Percentiles rank a stretch among this genome's conserved stretches.
These are phyloP conservation scores for Pinctada fucata DNA, from an alignment of 2,888 invertebrate species.

Conservation along the genomic window DNA sequence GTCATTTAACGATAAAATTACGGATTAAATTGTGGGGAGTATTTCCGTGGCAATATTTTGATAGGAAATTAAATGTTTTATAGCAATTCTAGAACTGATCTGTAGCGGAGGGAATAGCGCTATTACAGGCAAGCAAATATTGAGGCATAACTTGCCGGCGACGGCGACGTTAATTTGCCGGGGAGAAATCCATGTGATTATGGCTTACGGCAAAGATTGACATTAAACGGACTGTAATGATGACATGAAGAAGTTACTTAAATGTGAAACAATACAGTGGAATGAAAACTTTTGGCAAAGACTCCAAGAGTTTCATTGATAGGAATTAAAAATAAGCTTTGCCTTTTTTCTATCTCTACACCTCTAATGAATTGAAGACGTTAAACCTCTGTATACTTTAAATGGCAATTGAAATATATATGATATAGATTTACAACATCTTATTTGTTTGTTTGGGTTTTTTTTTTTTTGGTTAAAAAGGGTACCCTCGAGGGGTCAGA, in stretches of 20 bases:
- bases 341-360: too few species aligned
- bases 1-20: conserved; percentile 47
- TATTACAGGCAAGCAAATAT: not conserved
- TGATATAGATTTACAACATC: too few species aligned
- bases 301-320: too few species aligned
- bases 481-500: too few species aligned
- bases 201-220: not conserved
- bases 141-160: not conserved
- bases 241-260: not conserved
- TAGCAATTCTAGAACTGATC: conserved; percentile 40
- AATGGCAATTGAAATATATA: too few species aligned
- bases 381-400: too few species aligned
- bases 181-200: not conserved
- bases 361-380: too few species aligned
- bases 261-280: too few species aligned
- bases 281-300: too few species aligned
- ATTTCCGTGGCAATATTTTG: conserved; percentile 46
- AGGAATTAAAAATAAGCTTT: too few species aligned
- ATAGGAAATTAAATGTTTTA: conserved; percentile 48
- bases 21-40: conserved; percentile 45
- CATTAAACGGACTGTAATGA: not conserved
- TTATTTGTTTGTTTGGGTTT: too few species aligned
- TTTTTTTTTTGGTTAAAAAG: too few species aligned
- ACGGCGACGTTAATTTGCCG: not conserved
- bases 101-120: conserved; percentile 13